A percentile compares a stretch with the other conserved stretches of the same genome.
Evolutionary conservation across 2,888 invertebrate species (phyloP).

Genomic region (Lasioglossum figueresi): DNA sequence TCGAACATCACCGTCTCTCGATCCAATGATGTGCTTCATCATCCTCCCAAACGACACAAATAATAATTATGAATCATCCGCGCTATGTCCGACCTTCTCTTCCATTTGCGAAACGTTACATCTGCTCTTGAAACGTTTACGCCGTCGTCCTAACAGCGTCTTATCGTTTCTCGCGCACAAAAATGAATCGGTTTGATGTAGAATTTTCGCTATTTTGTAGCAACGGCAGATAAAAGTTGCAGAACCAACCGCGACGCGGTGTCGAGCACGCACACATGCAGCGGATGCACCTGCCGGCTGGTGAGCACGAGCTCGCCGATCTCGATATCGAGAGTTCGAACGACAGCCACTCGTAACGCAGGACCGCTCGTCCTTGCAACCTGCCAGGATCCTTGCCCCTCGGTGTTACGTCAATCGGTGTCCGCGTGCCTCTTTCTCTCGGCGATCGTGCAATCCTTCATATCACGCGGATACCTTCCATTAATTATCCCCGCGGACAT

Average conservation of each 20-base stretch:
- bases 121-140: neutral
- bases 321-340: slow-evolving; percentile 76
- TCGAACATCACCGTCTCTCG: neutral
- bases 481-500: slow-evolving; percentile 28
- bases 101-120: neutral
- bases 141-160: neutral
- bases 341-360: slow-evolving; percentile 75
- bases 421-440: slow-evolving; percentile 55
- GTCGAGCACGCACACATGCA: slow-evolving; percentile 36
- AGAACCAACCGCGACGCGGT: slow-evolving; percentile 16
- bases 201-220: neutral
- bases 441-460: slow-evolving; percentile 31
- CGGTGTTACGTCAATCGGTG: slow-evolving; percentile 67
- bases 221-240: slow-evolving; percentile 11
- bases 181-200: neutral
- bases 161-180: neutral
- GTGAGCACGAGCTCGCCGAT: slow-evolving; percentile 48
- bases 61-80: neutral
- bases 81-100: neutral
- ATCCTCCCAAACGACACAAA: neutral
- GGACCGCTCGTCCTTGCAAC: slow-evolving; percentile 81
- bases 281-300: slow-evolving; percentile 56
- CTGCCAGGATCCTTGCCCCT: slow-evolving; percentile 81
- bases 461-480: slow-evolving; percentile 29
- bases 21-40: neutral